A percentile compares a stretch with the other conserved stretches of the same genome.
Evolutionary conservation across 2,797 vertebrate species (phyloP).

Genomic region (Sebastolobus alascanus): DNA sequence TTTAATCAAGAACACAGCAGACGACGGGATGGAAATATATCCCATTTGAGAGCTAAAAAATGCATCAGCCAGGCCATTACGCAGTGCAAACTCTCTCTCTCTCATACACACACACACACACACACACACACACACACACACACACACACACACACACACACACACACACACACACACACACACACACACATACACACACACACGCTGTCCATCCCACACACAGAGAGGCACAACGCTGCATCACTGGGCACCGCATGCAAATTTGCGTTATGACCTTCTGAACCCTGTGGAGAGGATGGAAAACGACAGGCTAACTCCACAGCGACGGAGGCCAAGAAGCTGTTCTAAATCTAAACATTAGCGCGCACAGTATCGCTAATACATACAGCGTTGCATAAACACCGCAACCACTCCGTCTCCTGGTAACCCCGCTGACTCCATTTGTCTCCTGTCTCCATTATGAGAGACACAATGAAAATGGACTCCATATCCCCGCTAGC

Average conservation of each 20-base stretch:
- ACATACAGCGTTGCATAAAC: conserved; percentile 32
- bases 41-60: conserved; percentile 75
- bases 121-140: conserved; percentile 47
- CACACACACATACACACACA: conserved; percentile 42
- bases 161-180: conserved; percentile 34
- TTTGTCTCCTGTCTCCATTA: conserved; percentile 73
- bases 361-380: conserved; percentile 43
- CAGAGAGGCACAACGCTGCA: conserved; percentile 48
- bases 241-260: conserved; percentile 68
- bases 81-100: conserved; percentile 41
- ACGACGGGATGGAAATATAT: conserved; percentile 66
- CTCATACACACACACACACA: conserved; percentile 35
- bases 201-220: conserved; percentile 59
- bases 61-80: conserved; percentile 72
- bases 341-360: conserved; percentile 66
- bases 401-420: conserved; percentile 35
- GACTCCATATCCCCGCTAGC: conserved; percentile 61
- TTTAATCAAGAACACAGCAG: conserved; percentile 75
- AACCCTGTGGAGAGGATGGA: conserved; percentile 64
- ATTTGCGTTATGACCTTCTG: conserved; percentile 70
- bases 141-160: conserved; percentile 44
- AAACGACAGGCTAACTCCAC: conserved; percentile 49
- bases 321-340: conserved; percentile 48
- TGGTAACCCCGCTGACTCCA: conserved; percentile 66
- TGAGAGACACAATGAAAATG: conserved; percentile 62